These are phyloP conservation scores for Eupeodes latifasciatus DNA, from an alignment of 2,888 invertebrate species.

Conservation along the genomic window DNA sequence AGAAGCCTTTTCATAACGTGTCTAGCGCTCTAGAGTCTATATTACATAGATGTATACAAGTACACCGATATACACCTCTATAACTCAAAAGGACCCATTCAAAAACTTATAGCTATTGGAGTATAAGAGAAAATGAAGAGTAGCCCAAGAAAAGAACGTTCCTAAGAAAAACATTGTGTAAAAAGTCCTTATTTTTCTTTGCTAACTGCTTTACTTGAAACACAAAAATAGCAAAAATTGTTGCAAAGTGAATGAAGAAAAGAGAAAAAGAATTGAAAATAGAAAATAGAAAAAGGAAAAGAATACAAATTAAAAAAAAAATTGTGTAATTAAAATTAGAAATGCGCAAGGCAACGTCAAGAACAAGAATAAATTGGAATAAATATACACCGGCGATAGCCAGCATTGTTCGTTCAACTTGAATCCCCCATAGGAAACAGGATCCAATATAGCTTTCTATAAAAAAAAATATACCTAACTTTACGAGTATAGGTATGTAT, in stretches of 20 bases:
- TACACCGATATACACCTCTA: no score
- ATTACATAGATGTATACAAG: no score
- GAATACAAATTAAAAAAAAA: slow-evolving; percentile 18
- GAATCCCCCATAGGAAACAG: slow-evolving; percentile 19
- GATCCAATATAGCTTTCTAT: neutral
- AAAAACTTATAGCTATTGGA: slow-evolving; percentile 7
- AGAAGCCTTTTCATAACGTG: slow-evolving; percentile 17
- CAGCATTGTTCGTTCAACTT: slow-evolving; percentile 45
- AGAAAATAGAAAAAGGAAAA: slow-evolving; percentile 3
- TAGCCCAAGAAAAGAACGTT: slow-evolving; percentile 33
- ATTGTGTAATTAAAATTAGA: slow-evolving; percentile 72
- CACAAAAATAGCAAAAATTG: slow-evolving; percentile 15
- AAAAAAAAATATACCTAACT: neutral
- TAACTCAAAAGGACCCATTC: neutral
- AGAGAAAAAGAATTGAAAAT: no score
- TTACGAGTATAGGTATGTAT: neutral
- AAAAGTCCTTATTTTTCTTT: slow-evolving; percentile 17
- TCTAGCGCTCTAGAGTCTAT: neutral
- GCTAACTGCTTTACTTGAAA: slow-evolving; percentile 18
- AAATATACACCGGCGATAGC: slow-evolving; percentile 14
- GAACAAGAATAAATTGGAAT: slow-evolving; percentile 45
- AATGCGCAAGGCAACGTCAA: slow-evolving; percentile 62
- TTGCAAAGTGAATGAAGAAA: neutral
- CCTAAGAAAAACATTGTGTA: slow-evolving; percentile 48
- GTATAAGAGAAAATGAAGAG: slow-evolving; percentile 21